Conservation (phyloP, 2,113 vertebrate species). For the Craseonycteris thonglongyai region DNA sequence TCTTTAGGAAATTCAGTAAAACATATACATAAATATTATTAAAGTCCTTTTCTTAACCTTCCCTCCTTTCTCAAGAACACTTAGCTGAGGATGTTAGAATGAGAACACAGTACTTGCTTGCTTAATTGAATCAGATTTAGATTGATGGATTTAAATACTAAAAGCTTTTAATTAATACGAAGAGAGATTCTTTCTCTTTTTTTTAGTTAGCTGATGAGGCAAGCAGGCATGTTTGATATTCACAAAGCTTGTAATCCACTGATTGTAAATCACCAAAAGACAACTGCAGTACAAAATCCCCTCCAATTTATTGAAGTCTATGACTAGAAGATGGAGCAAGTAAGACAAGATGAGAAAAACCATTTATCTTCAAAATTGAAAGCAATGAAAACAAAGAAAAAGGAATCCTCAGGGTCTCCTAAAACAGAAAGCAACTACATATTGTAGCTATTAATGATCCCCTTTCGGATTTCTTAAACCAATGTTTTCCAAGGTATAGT, state of each 20-base stretch:
- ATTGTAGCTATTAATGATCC: not conserved
- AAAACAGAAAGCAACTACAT: not conserved
- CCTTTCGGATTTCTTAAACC: not conserved
- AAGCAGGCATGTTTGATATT: conserved; percentile 22
- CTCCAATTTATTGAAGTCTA: not conserved
- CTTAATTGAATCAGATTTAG: conserved; percentile 15
- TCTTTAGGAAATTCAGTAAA: not conserved
- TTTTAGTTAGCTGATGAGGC: not conserved
- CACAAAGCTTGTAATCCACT: not conserved
- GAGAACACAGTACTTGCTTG: not conserved
- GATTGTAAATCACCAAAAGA: not conserved
- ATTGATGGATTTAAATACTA: not conserved
- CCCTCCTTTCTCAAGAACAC: not conserved
- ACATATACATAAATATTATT: not conserved
- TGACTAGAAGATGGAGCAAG: not conserved
- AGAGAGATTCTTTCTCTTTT: conserved; percentile 5
- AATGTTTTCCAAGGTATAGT: not conserved
- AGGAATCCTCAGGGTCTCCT: not conserved
- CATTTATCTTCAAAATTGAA: not conserved
- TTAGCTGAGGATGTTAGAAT: not conserved
- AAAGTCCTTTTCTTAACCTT: not conserved
- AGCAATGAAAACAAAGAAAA: not conserved
- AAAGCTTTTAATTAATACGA: conserved; percentile 22
- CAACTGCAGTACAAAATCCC: not conserved
- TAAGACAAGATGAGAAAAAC: not conserved